Base-by-base conservation (phyloP, 2,113 vertebrate genomes). In the Calidris pugnax region DNA sequence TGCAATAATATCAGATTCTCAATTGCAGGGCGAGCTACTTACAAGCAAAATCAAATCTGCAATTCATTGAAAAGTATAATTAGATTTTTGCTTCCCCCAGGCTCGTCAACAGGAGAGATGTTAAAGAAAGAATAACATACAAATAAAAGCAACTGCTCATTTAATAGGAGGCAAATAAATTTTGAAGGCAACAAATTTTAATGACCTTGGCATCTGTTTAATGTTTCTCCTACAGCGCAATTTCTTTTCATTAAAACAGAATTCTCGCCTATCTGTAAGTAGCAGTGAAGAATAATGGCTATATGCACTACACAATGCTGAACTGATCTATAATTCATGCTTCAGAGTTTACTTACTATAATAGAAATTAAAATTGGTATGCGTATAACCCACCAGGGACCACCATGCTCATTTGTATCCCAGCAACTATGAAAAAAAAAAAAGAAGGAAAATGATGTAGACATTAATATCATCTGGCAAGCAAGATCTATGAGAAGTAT, bases 311-410 rank as follows among this genome's bases (percentile, higher is more conserved):
- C 43, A 86, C 55, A 93, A 17, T 66, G 33, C 47, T 82, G 62
- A 74, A 56, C 33, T 28, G 7, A 88, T 79, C 53, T 87, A 76
- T 43, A 93, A 94, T 87, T 71, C 78, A 72, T 37, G 53, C 37
- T 90, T 86, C 62, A 27, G 23, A 39, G 37, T 92, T 94, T 90
- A 98, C 98, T 98, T 97, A 98, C 98, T 57, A 98, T 85, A 87
- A 98, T 98, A 64, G 98, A 98, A 90, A 98, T 90, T 90, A 98
- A 81, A 94, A 98, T 98, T 41, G 98, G 98, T 84, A 97, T 94
- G 85, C 97, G 96, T 95, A 98, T 98, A 84, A 98, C 92, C 98
- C 98, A 98, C 98, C 98, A 98, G 79, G 98, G 98, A 88, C 96
- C 92, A 56, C 95, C 97, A 86, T 98, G 97, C 16, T 98, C 98